Evolutionary conservation across 2,113 vertebrate genomes (phyloP), one percentile per base, ranked within the genome.

Genomic region (Euleptes europaea): DNA sequence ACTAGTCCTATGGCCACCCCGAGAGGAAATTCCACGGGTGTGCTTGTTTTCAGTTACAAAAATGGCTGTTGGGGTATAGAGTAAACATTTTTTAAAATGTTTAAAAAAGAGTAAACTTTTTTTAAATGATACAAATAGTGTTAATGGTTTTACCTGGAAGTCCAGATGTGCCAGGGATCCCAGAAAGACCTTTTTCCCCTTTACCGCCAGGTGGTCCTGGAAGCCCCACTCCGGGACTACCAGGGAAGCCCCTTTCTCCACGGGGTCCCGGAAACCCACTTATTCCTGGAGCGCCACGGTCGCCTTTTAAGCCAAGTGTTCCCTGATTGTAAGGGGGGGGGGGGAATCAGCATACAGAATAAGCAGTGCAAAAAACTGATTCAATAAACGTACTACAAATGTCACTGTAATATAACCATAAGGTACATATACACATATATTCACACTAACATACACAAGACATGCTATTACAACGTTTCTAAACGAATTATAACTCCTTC

Each of bases 191-290:
- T n/a, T 89, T 86, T 87, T 95, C 95, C 86, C 99, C 99, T 90
- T 99, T 99, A 49, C 98, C 98, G 88, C 99, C 99, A 42, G 93
- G 14, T 11, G 95, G 92, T 54, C 99, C 99, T 54, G 94, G 71
- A 15, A 40, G 40, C 0, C 98, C 98, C 57, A 88, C 65, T 6
- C 98, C 98, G 90, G 98, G 95, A 42, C 93, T 0, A 5, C 99
- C 99, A 42, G 98, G 98, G 14, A 97, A 97, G 70, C 99, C 98
- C 57, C 94, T 96, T 84, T 98, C 98, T 86, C 99, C 99, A 47
- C 93, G 94, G 54, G 91, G 81, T 19, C 99, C 99, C 1, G 80
- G 92, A 57, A 92, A 91, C 88, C 99, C 99, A 71, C 92, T 93
- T 44, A 97, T 96, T 42, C 99, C 99, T 23, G 95, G 91, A n/a